Evolutionary conservation across 2,888 invertebrate genomes (phyloP), one percentile per base, ranked within the genome.

Genomic region (Acanthosoma haemorrhoidale): DNA sequence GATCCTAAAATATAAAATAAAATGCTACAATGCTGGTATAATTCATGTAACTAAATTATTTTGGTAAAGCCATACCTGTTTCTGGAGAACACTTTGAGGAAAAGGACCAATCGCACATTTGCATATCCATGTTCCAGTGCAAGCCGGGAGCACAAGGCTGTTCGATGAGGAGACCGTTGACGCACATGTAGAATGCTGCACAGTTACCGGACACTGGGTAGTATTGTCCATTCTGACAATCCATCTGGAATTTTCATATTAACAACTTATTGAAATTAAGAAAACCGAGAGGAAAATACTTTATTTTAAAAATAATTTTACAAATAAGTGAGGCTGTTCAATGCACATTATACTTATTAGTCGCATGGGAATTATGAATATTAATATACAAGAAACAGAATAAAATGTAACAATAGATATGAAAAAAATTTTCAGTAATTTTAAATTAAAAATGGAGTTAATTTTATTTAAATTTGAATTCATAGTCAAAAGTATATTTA

Each of bases 81-180:
- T 59, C 18, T 59, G 60, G 71, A 58, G 69, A 80, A 77, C 93
- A 93, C 75, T 88, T 87, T 0, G 91, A 91, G 36, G 83, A 83
- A 57, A 82, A 82, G 0, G 92, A 92, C 93, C 92, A 93, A 78
- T 93, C 92, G 76, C 93, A 93, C 43, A 88, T 83, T 41, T 84
- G 84, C 61, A 83, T 82, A 0, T 82, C 77, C 21, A 82, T 80
- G 75, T 91, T 90, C 92, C 92, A 94, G 78, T 92, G 91, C 57
- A 93, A 79, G 3, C 91, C 91, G 0, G 89, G 88, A 0, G 92
- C 89, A 77, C 93, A 93, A 74, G 85, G 85, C 75, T 91, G 89
- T 74, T 87, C 87, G 34, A 82, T 84, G 77, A 89, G 80, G 69
- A 87, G 86, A 0, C 91, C 91, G 1, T 86, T 83, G 25, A 90